Conservation (phyloP, 2,888 invertebrate genomes). For the Hypselothyrea guttata region DNA sequence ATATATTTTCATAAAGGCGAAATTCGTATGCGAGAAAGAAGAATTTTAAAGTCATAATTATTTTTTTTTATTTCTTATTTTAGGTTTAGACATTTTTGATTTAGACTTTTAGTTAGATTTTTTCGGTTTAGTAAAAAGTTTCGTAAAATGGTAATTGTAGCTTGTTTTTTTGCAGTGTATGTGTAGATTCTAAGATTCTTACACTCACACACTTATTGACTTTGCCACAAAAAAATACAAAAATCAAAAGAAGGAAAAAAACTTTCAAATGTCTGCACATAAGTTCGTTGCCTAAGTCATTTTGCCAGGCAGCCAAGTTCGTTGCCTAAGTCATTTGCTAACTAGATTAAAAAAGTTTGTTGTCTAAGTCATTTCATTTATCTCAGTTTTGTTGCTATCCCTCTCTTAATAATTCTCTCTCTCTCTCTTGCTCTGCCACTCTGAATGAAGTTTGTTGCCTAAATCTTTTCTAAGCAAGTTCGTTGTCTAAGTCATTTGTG, state of each 20-base stretch:
- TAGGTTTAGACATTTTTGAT: too few species aligned
- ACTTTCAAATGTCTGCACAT: conserved; percentile 3
- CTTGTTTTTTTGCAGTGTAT: too few species aligned
- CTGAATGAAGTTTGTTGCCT: conserved; percentile 9
- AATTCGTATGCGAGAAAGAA: too few species aligned
- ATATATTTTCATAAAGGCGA: too few species aligned
- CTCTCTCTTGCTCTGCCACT: conserved; percentile 5
- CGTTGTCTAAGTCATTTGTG: conserved; percentile 12
- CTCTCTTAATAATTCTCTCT: conserved; percentile 9
- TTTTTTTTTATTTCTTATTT: too few species aligned
- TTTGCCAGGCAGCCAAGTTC: neutral
- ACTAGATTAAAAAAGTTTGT: conserved; percentile 4
- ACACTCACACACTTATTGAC: conserved; percentile 42
- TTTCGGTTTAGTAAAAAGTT: too few species aligned
- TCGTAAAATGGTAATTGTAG: too few species aligned
- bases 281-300: conserved; percentile 7
- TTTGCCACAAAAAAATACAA: conserved; percentile 48
- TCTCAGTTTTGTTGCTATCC: conserved; percentile 11
- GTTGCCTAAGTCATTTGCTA: conserved; percentile 6
- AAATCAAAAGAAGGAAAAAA: conserved; percentile 26
- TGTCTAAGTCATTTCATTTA: conserved; percentile 9
- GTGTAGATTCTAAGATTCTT: conserved; percentile 25
- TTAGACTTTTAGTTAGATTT: too few species aligned
- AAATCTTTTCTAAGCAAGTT: conserved; percentile 13
- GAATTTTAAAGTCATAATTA: too few species aligned